phyloP scores from a whole-genome alignment of 2,113 vertebrate genomes.

The Gulo gulo region DNA sequence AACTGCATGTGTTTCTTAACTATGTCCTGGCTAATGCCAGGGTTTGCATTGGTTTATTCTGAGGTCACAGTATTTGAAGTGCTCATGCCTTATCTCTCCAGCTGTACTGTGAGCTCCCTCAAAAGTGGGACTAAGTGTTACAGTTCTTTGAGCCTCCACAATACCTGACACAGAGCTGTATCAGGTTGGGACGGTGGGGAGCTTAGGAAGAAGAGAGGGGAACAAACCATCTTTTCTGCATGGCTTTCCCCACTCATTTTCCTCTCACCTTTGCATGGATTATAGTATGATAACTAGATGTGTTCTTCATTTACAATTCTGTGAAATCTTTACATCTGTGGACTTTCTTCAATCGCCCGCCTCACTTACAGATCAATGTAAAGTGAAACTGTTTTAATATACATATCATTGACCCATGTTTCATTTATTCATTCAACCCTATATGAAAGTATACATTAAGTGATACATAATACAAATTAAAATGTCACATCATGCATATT shows the following conservation, averaged over 20 bases:
- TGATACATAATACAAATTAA: neutral
- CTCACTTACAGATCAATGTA: neutral
- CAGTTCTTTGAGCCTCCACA: neutral
- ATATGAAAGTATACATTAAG: neutral
- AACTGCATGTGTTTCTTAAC: neutral
- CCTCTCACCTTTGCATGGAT: neutral
- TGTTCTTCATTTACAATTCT: neutral
- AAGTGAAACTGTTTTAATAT: neutral
- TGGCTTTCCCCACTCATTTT: neutral
- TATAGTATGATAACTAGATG: neutral
- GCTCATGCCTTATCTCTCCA: neutral
- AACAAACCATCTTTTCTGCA: neutral
- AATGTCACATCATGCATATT: neutral
- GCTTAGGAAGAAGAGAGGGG: neutral
- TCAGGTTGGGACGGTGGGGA: neutral
- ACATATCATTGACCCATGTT: neutral
- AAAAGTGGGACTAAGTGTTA: neutral
- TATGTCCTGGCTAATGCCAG: neutral
- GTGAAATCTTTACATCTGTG: neutral
- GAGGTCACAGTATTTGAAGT: neutral
- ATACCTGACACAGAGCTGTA: neutral
- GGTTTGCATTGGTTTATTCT: neutral
- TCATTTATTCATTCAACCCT: neutral
- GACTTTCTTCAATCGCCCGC: neutral
- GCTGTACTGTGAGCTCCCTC: neutral